Percentiles rank a stretch among this genome's conserved stretches.
Conservation (phyloP, 2,113 vertebrate species). For the Gallinago media region DNA sequence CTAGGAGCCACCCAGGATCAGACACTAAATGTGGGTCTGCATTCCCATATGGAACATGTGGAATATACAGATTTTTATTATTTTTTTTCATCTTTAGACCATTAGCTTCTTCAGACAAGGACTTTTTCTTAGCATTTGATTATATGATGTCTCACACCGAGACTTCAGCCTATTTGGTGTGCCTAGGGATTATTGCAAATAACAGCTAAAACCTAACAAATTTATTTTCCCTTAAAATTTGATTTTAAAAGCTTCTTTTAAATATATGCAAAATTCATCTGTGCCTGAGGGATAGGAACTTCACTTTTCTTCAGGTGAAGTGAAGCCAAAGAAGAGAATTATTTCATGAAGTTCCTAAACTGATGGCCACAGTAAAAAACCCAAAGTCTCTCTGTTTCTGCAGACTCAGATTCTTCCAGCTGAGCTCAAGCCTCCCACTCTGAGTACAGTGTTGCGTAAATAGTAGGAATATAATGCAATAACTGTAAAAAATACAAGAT, state of each 20-base stretch:
- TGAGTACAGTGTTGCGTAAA: accelerated
- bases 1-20: neutral
- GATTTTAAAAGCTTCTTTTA: neutral
- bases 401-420: neutral
- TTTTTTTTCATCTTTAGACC: neutral
- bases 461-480: neutral
- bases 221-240: neutral
- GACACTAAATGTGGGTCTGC: accelerated
- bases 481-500: neutral
- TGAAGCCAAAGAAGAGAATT: neutral
- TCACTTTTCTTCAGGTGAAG: neutral
- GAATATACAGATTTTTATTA: neutral
- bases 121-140: neutral
- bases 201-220: neutral
- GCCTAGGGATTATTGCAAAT: neutral
- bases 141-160: neutral
- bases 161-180: neutral
- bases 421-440: neutral
- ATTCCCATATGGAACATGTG: accelerated
- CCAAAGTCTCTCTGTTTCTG: neutral
- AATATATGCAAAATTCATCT: neutral
- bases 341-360: neutral
- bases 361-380: neutral
- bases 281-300: neutral
- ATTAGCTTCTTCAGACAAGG: neutral